Percentiles rank a stretch among this genome's conserved stretches.
These are phyloP conservation scores for Agrochola circellaris DNA, from an alignment of 2,888 invertebrate species.

Conservation along the genomic window DNA sequence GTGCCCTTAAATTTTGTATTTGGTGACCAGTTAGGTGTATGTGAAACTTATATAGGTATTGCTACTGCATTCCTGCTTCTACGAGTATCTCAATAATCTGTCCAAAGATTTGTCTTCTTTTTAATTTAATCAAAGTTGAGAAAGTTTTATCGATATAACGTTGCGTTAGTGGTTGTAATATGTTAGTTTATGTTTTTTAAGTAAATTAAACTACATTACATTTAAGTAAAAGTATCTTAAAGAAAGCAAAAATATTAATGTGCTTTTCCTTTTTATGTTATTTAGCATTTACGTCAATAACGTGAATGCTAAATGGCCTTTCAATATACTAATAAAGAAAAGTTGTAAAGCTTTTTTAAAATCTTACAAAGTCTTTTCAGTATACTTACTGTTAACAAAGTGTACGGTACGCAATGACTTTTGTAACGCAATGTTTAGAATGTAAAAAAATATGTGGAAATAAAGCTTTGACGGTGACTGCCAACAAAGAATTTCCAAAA, in stretches of 20 bases:
- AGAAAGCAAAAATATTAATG: neutral
- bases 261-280: slow-evolving; percentile 1
- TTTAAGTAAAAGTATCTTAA: neutral
- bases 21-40: slow-evolving; percentile 8
- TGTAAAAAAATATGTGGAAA: slow-evolving; percentile 32
- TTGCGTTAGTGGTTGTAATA: neutral
- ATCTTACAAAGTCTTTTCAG: slow-evolving; percentile 26
- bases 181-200: no score
- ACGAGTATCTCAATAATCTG: slow-evolving; percentile 1
- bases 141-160: neutral
- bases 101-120: neutral
- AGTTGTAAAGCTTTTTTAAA: slow-evolving; percentile 35
- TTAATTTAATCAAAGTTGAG: neutral
- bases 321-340: slow-evolving; percentile 16
- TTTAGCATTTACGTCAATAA: neutral
- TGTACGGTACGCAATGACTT: slow-evolving; percentile 19
- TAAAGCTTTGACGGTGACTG: slow-evolving; percentile 18
- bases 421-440: slow-evolving; percentile 28
- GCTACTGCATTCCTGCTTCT: neutral
- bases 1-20: neutral
- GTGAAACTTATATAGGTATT: neutral
- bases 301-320: slow-evolving; percentile 7
- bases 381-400: slow-evolving; percentile 24
- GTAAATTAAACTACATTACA: neutral
- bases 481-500: slow-evolving; percentile 37